Percentiles rank a stretch among this genome's conserved stretches.
Evolutionary conservation across 2,797 vertebrate species (phyloP).

Genomic region (Percopsis omiscomaycus): DNA sequence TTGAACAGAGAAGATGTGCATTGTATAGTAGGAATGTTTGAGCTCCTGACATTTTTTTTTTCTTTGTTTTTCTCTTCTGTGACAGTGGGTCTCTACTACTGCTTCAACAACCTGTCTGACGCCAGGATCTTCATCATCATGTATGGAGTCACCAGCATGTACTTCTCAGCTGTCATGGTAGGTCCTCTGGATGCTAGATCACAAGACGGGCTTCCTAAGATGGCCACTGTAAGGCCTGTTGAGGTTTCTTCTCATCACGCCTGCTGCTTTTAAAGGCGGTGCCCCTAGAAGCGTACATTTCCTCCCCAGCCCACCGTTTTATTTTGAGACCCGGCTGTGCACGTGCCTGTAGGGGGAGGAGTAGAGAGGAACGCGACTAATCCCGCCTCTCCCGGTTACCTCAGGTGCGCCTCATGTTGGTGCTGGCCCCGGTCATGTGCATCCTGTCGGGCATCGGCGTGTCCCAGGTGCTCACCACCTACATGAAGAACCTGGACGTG

Average conservation of each 20-base stretch:
- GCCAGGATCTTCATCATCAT: slow-evolving; percentile 99
- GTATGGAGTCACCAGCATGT: slow-evolving; percentile 99
- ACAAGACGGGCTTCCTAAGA: background rate
- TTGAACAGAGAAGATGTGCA: background rate
- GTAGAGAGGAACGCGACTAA: too few species aligned
- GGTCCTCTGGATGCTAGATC: slow-evolving; percentile 23
- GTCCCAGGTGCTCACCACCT: slow-evolving; percentile 95
- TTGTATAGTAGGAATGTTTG: too few species aligned
- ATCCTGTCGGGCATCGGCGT: slow-evolving; percentile 97
- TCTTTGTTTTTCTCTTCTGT: slow-evolving; percentile 27
- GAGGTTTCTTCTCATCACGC: too few species aligned
- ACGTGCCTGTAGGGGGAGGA: too few species aligned
- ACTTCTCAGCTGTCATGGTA: slow-evolving; percentile 99
- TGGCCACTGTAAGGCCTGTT: too few species aligned
- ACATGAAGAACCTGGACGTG: slow-evolving; percentile 98
- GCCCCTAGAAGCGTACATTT: too few species aligned
- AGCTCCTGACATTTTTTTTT: background rate
- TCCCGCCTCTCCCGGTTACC: background rate
- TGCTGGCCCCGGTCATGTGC: slow-evolving; percentile 98
- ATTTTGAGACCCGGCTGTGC: too few species aligned
- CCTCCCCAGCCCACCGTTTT: too few species aligned
- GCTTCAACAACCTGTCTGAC: slow-evolving; percentile 97
- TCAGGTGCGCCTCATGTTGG: slow-evolving; percentile 97
- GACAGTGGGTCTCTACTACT: slow-evolving; percentile 96
- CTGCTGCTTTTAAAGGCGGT: background rate